Evolutionary conservation across 2,797 vertebrate genomes (phyloP).

Genomic region (Chelidonichthys spinosus): DNA sequence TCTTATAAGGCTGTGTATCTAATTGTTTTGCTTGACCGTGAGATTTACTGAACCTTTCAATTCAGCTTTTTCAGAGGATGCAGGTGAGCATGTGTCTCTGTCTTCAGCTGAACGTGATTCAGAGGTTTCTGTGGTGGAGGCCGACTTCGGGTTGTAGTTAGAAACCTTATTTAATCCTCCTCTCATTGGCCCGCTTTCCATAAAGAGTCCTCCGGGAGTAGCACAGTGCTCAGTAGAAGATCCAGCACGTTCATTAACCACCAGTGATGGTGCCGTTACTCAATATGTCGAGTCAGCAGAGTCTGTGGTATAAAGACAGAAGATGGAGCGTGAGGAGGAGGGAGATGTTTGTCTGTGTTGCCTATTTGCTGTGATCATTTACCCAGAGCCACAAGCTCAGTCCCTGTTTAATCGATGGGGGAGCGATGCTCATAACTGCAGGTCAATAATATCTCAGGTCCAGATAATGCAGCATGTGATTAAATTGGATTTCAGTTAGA

Average conservation of each 20-base stretch:
- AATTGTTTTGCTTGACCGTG: conserved; percentile 27
- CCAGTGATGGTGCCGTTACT: conserved; percentile 54
- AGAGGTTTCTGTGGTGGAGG: conserved; percentile 11
- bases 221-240: conserved; percentile 19
- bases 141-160: conserved; percentile 16
- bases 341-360: conserved; percentile 22
- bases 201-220: conserved; percentile 39
- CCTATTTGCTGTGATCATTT: conserved; percentile 58
- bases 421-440: conserved; percentile 35
- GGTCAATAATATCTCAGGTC: conserved; percentile 53
- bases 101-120: conserved; percentile 14
- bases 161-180: conserved; percentile 39
- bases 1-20: conserved; percentile 24
- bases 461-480: conserved; percentile 49
- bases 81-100: neutral
- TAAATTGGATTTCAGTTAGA: conserved; percentile 33
- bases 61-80: conserved; percentile 22
- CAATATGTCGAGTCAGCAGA: conserved; percentile 52
- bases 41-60: conserved; percentile 32
- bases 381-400: conserved; percentile 38
- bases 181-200: conserved; percentile 38
- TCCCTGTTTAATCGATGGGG: conserved; percentile 49
- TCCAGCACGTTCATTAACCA: conserved; percentile 43
- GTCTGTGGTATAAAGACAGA: conserved; percentile 23
- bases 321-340: conserved; percentile 21